Evolutionary conservation across 2,888 invertebrate genomes (phyloP).

Genomic region (Esperia sulphurella): DNA sequence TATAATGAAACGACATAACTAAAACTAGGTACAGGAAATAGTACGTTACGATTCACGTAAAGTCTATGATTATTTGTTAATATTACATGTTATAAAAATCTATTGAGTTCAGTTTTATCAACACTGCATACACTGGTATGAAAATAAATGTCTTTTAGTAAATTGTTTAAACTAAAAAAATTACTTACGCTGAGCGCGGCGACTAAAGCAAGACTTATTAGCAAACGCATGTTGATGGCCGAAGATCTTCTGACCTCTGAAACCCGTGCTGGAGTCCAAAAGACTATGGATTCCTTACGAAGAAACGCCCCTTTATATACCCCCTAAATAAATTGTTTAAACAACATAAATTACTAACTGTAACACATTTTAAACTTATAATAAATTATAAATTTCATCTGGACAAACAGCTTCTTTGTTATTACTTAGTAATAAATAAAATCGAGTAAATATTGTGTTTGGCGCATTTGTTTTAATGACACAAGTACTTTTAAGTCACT

Average conservation of each 20-base stretch:
- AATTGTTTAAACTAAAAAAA: background rate
- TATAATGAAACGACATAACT: background rate
- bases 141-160: too few relatives aligned
- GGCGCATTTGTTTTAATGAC: background rate
- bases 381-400: background rate
- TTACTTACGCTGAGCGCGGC: background rate
- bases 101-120: too few relatives aligned
- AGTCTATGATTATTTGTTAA: too few relatives aligned
- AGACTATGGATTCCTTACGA: background rate
- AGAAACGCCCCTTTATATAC: background rate
- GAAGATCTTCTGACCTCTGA: background rate
- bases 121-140: too few relatives aligned
- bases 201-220: background rate
- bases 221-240: background rate
- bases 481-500: background rate
- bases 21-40: constrained; percentile 6
- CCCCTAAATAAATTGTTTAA: background rate
- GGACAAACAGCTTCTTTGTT: background rate
- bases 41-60: constrained; percentile 22
- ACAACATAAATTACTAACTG: background rate
- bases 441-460: too few relatives aligned
- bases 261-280: background rate
- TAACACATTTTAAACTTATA: background rate
- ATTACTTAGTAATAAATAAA: too few relatives aligned
- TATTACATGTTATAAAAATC: too few relatives aligned